Evolutionary conservation across 2,888 invertebrate genomes (phyloP), one percentile per base, ranked within the genome.

Genomic region (Diarsia rubi): DNA sequence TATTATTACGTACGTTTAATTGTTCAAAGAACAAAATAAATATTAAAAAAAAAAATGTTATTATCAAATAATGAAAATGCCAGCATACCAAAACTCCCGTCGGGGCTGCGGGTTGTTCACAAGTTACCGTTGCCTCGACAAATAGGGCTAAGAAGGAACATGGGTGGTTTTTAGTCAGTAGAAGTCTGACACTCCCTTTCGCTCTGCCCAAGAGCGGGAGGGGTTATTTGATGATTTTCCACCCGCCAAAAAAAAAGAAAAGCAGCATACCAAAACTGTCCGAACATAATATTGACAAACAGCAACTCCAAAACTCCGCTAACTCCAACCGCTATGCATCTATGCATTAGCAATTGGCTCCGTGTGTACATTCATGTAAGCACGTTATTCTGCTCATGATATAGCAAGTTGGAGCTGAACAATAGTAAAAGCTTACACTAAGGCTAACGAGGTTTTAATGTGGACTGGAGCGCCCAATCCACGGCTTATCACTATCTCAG

Each of bases 361-460:
- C 59, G 45, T 59, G 44, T 67, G 47, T 69, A 62, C n/a, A n/a
- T 73, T 27, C 5, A 47, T 24, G 54, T 68, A 63, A 57, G 44
- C 54, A 63, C 21, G 24, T 79, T 72, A 54, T 73, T 71, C 69
- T 64, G 31, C 70, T 79, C 79, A 49, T 77, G 83, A 82, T 86
- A 86, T 79, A 84, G 75, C 80, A 84, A 89, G 88, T 90, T 85
- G 86, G 87, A 87, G 85, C 89, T 88, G 90, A 91, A 91, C 91
- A 93, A 90, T 90, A 89, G 87, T 86, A 89, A 91, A 90, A 90
- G 90, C 90, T 90, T 90, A 88, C 86, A 88, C 88, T 90, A 88
- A 93, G 89, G 92, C 94, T 95, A 95, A 95, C 93, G 95, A 95
- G 95, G 90, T 94, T 95, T 95, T 95, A 95, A 95, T 95, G 95